These are phyloP conservation scores for Drosophila rhopaloa DNA, from an alignment of 1,140 invertebrate species.

Conservation along the genomic window DNA sequence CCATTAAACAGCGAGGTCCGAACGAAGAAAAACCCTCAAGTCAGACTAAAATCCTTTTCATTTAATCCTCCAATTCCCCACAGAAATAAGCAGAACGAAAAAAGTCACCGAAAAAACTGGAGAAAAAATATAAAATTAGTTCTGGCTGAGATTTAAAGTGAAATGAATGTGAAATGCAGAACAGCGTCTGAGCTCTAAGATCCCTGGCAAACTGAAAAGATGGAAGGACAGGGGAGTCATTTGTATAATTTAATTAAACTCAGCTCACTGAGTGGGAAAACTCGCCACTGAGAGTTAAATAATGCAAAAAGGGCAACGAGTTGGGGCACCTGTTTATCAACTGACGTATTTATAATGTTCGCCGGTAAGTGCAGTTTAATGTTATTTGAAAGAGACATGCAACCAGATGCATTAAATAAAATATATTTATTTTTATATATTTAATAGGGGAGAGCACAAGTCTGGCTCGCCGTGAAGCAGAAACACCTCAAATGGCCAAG, in stretches of 20 bases:
- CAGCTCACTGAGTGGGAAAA: constrained; percentile 18
- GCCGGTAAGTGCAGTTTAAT: constrained; percentile 28
- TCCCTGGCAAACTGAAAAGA: constrained; percentile 2
- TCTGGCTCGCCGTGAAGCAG: background rate
- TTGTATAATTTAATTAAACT: constrained; percentile 42
- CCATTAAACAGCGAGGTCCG: constrained; percentile 49
- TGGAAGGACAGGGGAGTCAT: background rate
- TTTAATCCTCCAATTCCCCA: constrained; percentile 33
- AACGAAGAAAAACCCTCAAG: constrained; percentile 10
- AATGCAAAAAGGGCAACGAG: constrained; percentile 5
- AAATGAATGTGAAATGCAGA: constrained; percentile 46
- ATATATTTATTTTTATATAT: background rate
- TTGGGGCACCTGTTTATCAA: constrained; percentile 11
- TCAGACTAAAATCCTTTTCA: constrained; percentile 33
- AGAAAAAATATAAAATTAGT: constrained; percentile 57
- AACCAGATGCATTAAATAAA: constrained; percentile 1
- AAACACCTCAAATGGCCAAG: constrained; percentile 2
- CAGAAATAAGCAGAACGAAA: constrained; percentile 25
- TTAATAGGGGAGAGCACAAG: background rate
- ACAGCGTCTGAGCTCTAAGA: constrained; percentile 18
- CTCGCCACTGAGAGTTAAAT: background rate
- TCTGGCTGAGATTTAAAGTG: constrained; percentile 54
- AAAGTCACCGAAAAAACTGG: constrained; percentile 19
- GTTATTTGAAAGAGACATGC: constrained; percentile 35
- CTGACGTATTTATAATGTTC: constrained; percentile 9